Conservation (phyloP, 37 sponge, comb jelly and placozoan species). For the Corticium candelabrum region DNA sequence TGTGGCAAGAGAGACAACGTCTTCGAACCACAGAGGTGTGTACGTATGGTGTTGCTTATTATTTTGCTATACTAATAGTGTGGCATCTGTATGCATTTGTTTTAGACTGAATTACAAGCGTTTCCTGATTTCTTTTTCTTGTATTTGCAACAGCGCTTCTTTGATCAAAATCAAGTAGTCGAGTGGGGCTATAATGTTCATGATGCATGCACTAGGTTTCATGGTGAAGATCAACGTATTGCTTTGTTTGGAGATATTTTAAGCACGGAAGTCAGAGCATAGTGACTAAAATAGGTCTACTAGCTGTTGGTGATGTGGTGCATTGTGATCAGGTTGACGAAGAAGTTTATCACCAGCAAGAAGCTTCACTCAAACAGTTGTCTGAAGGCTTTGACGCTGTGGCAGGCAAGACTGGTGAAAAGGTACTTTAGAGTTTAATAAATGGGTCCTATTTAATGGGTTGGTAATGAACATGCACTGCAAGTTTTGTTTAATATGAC, state of each 20-base stretch:
- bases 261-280: conserved; percentile 33
- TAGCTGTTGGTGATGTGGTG: conserved; percentile 22
- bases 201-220: conserved; percentile 17
- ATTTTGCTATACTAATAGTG: no score
- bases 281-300: not conserved
- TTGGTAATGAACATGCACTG: no score
- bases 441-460: no score
- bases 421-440: no score
- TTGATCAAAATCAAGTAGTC: conserved; percentile 44
- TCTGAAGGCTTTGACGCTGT: not conserved
- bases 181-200: conserved; percentile 78
- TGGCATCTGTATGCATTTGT: no score
- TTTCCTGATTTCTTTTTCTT: conserved; percentile 20
- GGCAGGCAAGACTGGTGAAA: not conserved
- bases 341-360: not conserved
- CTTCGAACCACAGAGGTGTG: no score
- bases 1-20: conserved; percentile 56
- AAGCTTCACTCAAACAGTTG: not conserved
- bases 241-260: conserved; percentile 35
- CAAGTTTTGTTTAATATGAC: no score
- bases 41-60: no score
- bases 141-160: conserved; percentile 26
- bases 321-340: conserved; percentile 23
- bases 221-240: conserved; percentile 13
- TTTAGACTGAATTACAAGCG: no score